phyloP scores from a whole-genome alignment of 2,888 invertebrate genomes.

The Athrips mouffetella region DNA sequence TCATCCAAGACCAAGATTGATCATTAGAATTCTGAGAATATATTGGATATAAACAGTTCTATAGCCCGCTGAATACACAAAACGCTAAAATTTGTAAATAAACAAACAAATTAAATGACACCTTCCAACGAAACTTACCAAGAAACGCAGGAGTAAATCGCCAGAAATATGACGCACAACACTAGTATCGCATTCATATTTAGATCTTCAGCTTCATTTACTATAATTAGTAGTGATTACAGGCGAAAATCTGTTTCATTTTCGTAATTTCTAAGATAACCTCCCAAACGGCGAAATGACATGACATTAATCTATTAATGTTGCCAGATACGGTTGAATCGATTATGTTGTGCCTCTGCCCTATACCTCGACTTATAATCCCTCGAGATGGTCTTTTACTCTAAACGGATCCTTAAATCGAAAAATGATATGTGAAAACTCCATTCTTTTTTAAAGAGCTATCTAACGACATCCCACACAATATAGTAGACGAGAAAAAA shows the following conservation, averaged over 20 bases:
- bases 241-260: slow-evolving; percentile 1
- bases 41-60: not conserved
- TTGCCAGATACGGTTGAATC: too few species aligned
- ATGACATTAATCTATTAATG: too few species aligned
- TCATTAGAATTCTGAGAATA: not conserved
- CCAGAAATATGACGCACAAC: slow-evolving; percentile 53
- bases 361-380: too few species aligned
- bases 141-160: slow-evolving; percentile 80
- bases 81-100: slow-evolving; percentile 38
- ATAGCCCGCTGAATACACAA: not conserved
- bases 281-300: too few species aligned
- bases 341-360: too few species aligned
- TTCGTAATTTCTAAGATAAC: not conserved
- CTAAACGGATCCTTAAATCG: too few species aligned
- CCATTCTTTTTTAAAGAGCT: too few species aligned
- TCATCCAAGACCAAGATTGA: too few species aligned
- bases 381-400: too few species aligned
- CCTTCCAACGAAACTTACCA: slow-evolving; percentile 66
- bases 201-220: not conserved
- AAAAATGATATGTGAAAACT: too few species aligned
- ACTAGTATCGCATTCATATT: slow-evolving; percentile 62
- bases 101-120: slow-evolving; percentile 37
- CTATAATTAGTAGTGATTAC: not conserved
- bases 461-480: too few species aligned
- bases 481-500: too few species aligned